These are phyloP conservation scores for Sebastes matsubarae DNA, from an alignment of 2,797 vertebrate species.

Conservation along the genomic window DNA sequence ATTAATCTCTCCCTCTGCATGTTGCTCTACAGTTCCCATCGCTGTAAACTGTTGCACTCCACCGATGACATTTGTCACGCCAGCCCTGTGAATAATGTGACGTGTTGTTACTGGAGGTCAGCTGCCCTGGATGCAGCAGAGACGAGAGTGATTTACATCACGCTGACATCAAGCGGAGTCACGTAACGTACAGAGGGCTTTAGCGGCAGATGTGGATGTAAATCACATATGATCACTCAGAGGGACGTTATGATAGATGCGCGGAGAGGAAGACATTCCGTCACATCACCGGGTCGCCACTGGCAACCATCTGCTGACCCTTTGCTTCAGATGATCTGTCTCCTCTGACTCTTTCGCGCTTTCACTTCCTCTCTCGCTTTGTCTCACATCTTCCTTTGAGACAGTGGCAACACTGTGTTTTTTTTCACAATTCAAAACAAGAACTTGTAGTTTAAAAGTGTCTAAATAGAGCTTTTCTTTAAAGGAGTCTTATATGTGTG, in stretches of 20 bases:
- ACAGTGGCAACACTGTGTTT: not conserved
- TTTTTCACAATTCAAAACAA: not conserved
- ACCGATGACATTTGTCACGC: not conserved
- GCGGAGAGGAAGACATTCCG: constrained; percentile 24
- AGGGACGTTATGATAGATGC: constrained; percentile 50
- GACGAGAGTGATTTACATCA: constrained; percentile 10
- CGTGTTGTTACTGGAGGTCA: not conserved
- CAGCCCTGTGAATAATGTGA: not conserved
- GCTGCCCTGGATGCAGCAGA: constrained; percentile 1
- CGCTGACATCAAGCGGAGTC: constrained; percentile 1
- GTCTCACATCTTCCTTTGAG: not conserved
- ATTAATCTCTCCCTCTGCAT: not conserved
- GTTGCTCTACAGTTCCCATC: not conserved
- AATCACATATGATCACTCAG: constrained; percentile 37
- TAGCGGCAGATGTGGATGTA: constrained; percentile 55
- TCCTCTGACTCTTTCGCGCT: constrained; percentile 16
- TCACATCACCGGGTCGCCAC: constrained; percentile 26
- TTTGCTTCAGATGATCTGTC: not conserved
- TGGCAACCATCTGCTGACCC: constrained; percentile 65
- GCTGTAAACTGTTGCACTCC: not conserved
- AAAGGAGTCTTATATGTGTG: not conserved
- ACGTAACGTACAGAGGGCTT: constrained; percentile 20
- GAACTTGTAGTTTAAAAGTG: not conserved
- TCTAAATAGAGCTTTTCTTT: not conserved
- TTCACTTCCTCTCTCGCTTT: not conserved